Percentiles rank a stretch among this genome's conserved stretches.
phyloP scores from a whole-genome alignment of 2,797 vertebrate genomes.

The Notolabrus celidotus region DNA sequence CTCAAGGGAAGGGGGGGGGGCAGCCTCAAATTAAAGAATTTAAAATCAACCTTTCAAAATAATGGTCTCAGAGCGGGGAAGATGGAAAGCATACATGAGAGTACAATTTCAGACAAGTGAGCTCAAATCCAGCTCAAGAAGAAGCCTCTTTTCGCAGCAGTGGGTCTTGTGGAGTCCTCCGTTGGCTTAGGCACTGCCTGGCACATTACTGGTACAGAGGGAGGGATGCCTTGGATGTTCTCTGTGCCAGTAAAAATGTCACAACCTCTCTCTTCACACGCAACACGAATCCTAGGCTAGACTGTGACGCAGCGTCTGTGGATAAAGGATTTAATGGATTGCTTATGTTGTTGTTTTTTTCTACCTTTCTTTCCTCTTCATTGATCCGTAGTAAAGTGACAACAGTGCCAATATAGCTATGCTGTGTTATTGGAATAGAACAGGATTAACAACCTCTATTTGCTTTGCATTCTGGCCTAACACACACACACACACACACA shows the following conservation, averaged over 20 bases:
- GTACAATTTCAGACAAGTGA: slow-evolving; percentile 10
- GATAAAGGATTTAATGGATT: slow-evolving; percentile 20
- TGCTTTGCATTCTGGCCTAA: slow-evolving; percentile 17
- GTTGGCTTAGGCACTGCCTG: slow-evolving; percentile 81
- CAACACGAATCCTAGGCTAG: slow-evolving; percentile 28
- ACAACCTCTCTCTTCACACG: slow-evolving; percentile 42
- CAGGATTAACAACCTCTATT: slow-evolving; percentile 47
- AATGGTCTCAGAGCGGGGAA: slow-evolving; percentile 9
- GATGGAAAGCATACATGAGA: slow-evolving; percentile 29
- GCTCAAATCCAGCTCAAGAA: slow-evolving; percentile 32
- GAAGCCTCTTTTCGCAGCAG: slow-evolving; percentile 83
- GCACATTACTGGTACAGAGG: slow-evolving; percentile 73
- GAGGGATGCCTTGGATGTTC: slow-evolving; percentile 51
- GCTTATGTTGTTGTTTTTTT: neutral
- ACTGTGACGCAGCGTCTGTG: slow-evolving; percentile 21
- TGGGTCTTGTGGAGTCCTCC: slow-evolving; percentile 81
- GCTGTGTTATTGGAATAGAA: slow-evolving; percentile 58
- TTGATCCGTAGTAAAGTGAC: slow-evolving; percentile 62
- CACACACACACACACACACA: slow-evolving; percentile 29
- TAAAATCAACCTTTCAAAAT: slow-evolving; percentile 2
- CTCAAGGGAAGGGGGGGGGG: slow-evolving; percentile 38
- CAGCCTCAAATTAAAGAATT: slow-evolving; percentile 20
- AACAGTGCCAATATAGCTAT: slow-evolving; percentile 65
- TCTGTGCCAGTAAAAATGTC: slow-evolving; percentile 67
- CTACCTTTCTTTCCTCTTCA: slow-evolving; percentile 14